Percentiles rank a stretch among this genome's conserved stretches.
Conservation (phyloP, 2,888 invertebrate genomes). For the Lithosia quadra region DNA sequence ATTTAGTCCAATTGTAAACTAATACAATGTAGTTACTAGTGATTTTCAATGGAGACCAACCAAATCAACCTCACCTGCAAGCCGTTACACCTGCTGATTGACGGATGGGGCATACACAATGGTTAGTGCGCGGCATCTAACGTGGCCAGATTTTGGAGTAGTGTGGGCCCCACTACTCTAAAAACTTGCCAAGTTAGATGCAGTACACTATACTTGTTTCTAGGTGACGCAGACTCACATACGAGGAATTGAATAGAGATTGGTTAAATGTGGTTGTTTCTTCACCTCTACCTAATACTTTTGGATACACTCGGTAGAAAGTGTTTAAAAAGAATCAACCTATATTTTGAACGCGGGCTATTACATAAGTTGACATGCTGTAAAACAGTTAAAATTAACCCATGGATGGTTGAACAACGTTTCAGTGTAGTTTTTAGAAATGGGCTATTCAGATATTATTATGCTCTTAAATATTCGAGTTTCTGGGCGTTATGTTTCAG, state of each 20-base stretch:
- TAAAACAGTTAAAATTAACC: slow-evolving; percentile 27
- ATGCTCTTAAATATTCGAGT: slow-evolving; percentile 21
- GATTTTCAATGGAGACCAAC: no score
- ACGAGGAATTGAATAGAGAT: neutral
- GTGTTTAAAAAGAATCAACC: neutral
- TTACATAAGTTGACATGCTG: slow-evolving; percentile 17
- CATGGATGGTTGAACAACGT: slow-evolving; percentile 8
- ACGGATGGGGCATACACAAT: no score
- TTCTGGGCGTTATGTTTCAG: slow-evolving; percentile 21
- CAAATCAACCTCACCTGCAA: no score
- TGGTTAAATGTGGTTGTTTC: neutral
- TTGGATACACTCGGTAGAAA: neutral
- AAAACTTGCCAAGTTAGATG: no score
- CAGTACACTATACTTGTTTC: no score
- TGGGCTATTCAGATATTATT: slow-evolving; percentile 21
- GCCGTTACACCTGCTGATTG: no score
- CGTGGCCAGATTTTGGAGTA: no score
- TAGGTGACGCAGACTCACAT: no score
- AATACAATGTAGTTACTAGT: no score
- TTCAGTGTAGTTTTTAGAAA: slow-evolving; percentile 22
- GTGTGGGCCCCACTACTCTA: no score
- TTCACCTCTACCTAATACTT: neutral
- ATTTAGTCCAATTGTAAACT: no score
- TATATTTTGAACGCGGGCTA: neutral
- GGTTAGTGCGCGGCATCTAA: no score